Evolutionary conservation across 1,140 invertebrate species (phyloP), one percentile per base, ranked within the genome.

Genomic region (Matsumurasca onukii): DNA sequence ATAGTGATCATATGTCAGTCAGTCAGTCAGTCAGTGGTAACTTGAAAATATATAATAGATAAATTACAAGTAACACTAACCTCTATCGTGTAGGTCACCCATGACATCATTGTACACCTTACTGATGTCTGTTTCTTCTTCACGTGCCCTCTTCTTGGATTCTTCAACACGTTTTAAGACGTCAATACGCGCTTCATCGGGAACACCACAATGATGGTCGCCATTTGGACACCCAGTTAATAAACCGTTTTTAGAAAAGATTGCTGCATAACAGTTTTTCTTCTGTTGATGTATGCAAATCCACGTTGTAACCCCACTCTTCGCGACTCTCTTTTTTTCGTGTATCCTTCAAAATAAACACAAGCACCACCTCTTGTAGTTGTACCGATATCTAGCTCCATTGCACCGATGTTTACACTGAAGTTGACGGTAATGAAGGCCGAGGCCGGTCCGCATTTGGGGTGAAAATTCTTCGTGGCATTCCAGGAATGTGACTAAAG

Each of bases 11-110:
- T n/a, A n/a, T n/a, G n/a, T n/a, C n/a, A n/a, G n/a, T n/a, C n/a
- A n/a, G n/a, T n/a, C n/a, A n/a, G n/a, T n/a, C n/a, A n/a, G n/a
- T n/a, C n/a, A n/a, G n/a, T n/a, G n/a, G n/a, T n/a, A n/a, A n/a
- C n/a, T n/a, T n/a, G n/a, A n/a, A n/a, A n/a, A n/a, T n/a, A n/a
- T n/a, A n/a, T n/a, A n/a, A n/a, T n/a, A n/a, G n/a, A n/a, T n/a
- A 45, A 45, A 45, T n/a, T 45, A 45, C 39, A 45, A 45, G n/a
- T 45, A 45, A 45, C 39, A 45, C 39, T 45, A 45, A 45, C 39
- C 39, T 45, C 39, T 45, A n/a, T 45, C 39, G 39, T 45, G 39
- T 45, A 45, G 39, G 39, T 45, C 39, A 45, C 39, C 39, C 39
- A 45, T 45, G n/a, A 45, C 39, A 45, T 45, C 39, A 45, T 45